phyloP scores from a whole-genome alignment of 2,888 invertebrate genomes.

The Sinelater perroti region DNA sequence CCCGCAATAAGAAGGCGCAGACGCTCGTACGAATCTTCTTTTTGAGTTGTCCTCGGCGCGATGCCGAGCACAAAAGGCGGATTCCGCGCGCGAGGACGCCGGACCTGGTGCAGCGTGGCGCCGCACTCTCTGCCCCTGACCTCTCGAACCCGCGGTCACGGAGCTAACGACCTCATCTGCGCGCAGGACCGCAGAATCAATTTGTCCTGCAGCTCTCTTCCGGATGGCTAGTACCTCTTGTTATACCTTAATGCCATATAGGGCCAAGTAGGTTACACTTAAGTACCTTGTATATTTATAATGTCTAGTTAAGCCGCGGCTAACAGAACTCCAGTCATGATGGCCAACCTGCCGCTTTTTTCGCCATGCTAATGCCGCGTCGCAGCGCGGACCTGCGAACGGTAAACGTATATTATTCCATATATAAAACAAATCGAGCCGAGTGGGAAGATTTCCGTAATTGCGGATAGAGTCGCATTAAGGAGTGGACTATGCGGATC shows the following conservation, averaged over 20 bases:
- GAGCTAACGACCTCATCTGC: constrained; percentile 49
- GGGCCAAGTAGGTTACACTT: constrained; percentile 51
- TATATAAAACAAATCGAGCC: constrained; percentile 16
- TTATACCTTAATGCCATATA: constrained; percentile 47
- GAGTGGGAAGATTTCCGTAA: constrained; percentile 8
- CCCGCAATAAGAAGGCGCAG: constrained; percentile 1
- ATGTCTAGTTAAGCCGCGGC: constrained; percentile 48
- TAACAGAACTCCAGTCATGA: constrained; percentile 33
- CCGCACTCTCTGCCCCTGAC: constrained; percentile 44
- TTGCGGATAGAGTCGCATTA: constrained; percentile 12
- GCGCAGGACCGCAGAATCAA: constrained; percentile 46
- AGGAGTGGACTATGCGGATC: constrained; percentile 7
- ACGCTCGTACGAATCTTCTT: constrained; percentile 17
- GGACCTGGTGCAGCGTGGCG: constrained; percentile 42
- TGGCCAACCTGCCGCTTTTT: constrained; percentile 33
- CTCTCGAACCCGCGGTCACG: constrained; percentile 50
- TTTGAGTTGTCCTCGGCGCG: constrained; percentile 20
- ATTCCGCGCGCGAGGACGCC: constrained; percentile 25
- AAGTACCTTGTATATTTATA: constrained; percentile 49
- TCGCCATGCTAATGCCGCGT: constrained; percentile 33
- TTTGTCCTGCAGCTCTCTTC: constrained; percentile 44
- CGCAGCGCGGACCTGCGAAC: constrained; percentile 39
- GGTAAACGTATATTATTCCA: constrained; percentile 30
- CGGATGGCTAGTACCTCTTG: constrained; percentile 38
- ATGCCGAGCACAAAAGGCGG: constrained; percentile 23